Evolutionary conservation across 2,113 vertebrate genomes (phyloP).

Genomic region (Tachysurus vachellii): DNA sequence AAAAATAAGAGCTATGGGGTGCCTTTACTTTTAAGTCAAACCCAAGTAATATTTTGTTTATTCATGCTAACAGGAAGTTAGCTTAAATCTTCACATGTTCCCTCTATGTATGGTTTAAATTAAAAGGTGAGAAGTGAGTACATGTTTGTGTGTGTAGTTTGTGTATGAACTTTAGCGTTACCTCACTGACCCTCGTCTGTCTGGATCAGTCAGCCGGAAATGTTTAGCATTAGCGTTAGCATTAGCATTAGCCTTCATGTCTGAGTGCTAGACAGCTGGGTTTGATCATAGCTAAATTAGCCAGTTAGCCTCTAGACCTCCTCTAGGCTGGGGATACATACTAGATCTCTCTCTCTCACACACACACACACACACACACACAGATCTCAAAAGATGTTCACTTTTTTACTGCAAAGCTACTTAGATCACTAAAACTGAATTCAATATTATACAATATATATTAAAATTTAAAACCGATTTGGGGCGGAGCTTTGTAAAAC

Average conservation of each 20-base stretch:
- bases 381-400: background rate
- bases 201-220: background rate
- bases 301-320: background rate
- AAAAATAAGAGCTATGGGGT: background rate
- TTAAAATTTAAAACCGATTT: background rate
- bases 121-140: background rate
- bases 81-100: background rate
- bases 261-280: background rate
- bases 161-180: background rate
- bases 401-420: too few species aligned
- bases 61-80: background rate
- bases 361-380: background rate
- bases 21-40: conserved; percentile 1
- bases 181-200: background rate
- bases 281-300: conserved; percentile 1
- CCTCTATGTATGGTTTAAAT: background rate
- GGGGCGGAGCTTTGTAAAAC: background rate
- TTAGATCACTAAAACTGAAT: background rate
- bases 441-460: background rate
- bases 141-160: background rate
- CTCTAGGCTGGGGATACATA: background rate
- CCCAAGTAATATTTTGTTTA: background rate
- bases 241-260: background rate
- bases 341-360: background rate
- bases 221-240: background rate